Percentiles rank a stretch among this genome's conserved stretches.
Conservation (phyloP, 1,140 invertebrate genomes). For the Neodiprion lecontei region DNA sequence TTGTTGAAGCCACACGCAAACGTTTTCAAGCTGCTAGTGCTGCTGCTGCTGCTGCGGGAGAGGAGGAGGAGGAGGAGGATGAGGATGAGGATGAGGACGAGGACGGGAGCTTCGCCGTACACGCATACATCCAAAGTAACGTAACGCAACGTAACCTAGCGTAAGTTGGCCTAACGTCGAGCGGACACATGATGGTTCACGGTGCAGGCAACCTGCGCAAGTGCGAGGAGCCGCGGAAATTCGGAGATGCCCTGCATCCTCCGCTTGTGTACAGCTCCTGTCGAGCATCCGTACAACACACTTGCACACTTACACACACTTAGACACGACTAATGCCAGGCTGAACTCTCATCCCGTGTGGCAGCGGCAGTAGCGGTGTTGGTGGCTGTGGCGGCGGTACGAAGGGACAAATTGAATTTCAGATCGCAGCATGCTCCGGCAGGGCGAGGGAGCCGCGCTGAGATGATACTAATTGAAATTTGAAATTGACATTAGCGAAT, state of each 20-base stretch:
- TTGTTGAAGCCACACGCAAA: background rate
- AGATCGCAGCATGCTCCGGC: conserved; percentile 58
- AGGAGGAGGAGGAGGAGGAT: background rate
- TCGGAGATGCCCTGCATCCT: background rate
- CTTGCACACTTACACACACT: background rate
- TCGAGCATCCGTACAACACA: background rate
- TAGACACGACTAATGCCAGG: background rate
- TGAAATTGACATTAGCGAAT: conserved; percentile 65
- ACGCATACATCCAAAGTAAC: too few species aligned
- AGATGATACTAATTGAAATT: conserved; percentile 66
- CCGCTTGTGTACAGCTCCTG: background rate
- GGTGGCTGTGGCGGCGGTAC: conserved; percentile 22
- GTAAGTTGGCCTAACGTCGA: too few species aligned
- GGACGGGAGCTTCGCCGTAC: too few species aligned
- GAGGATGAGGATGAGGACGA: too few species aligned
- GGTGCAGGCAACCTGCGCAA: too few species aligned
- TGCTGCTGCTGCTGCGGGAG: background rate
- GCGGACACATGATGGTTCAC: too few species aligned
- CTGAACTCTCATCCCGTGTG: background rate
- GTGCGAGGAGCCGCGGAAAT: background rate
- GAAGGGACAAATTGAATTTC: conserved; percentile 65
- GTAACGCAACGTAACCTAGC: too few species aligned
- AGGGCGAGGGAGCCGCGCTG: conserved; percentile 44
- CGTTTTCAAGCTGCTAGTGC: background rate
- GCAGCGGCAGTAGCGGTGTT: background rate